Evolutionary conservation across 2,888 invertebrate genomes (phyloP).

Genomic region (Drosophila mimetica): DNA sequence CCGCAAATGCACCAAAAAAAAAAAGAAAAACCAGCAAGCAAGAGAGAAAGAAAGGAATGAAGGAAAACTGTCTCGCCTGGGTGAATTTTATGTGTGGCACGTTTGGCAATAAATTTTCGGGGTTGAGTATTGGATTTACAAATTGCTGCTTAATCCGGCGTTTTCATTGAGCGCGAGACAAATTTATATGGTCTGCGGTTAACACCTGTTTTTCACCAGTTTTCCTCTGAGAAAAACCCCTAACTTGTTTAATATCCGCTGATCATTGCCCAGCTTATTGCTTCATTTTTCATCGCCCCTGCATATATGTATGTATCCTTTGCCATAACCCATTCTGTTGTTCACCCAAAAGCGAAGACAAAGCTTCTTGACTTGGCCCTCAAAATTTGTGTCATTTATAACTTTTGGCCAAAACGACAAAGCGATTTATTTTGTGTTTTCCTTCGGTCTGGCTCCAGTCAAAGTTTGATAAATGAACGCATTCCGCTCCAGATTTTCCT

Average conservation of each 20-base stretch:
- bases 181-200: slow-evolving; percentile 40
- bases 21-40: too few species aligned
- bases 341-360: neutral
- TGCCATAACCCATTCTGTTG: slow-evolving; percentile 22
- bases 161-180: slow-evolving; percentile 32
- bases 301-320: neutral
- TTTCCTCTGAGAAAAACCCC: slow-evolving; percentile 14
- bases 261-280: neutral
- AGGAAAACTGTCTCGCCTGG: slow-evolving; percentile 48
- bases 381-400: slow-evolving; percentile 65
- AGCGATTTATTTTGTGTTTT: slow-evolving; percentile 58
- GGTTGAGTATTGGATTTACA: slow-evolving; percentile 59
- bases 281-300: neutral
- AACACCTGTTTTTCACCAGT: slow-evolving; percentile 57
- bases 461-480: slow-evolving; percentile 67
- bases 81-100: slow-evolving; percentile 70
- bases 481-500: slow-evolving; percentile 13
- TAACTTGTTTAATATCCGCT: slow-evolving; percentile 8
- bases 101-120: slow-evolving; percentile 66
- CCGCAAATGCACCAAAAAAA: slow-evolving; percentile 31
- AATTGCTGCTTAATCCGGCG: slow-evolving; percentile 58
- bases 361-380: slow-evolving; percentile 8
- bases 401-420: slow-evolving; percentile 33
- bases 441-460: slow-evolving; percentile 44
- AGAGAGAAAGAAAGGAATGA: slow-evolving; percentile 8